Evolutionary conservation across 1,140 invertebrate genomes (phyloP).

Genomic region (Sarcophaga bullata): DNA sequence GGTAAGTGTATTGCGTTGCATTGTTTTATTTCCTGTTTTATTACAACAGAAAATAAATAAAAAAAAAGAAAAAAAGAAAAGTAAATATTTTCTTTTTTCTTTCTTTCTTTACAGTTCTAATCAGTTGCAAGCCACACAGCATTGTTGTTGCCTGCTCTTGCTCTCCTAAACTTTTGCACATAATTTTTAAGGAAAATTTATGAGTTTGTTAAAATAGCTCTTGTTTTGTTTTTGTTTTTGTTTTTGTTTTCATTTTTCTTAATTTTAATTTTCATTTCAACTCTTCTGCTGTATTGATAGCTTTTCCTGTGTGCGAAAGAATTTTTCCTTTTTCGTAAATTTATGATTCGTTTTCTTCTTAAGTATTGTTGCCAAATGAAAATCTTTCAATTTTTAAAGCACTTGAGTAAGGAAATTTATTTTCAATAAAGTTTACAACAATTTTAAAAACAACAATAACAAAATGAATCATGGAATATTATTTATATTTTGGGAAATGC

Average conservation of each 20-base stretch:
- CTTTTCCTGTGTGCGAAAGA: neutral
- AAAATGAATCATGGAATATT: no score
- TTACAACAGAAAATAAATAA: no score
- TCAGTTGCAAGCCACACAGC: neutral
- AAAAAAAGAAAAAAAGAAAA: neutral
- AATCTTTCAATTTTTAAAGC: neutral
- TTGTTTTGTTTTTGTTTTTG: neutral
- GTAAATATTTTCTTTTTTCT: neutral
- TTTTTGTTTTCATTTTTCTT: no score
- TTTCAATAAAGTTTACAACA: neutral
- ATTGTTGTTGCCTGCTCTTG: neutral
- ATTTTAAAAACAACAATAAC: no score
- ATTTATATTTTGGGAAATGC: no score
- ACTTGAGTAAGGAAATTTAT: neutral
- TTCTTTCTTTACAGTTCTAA: neutral
- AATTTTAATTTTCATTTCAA: neutral
- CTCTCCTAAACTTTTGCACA: neutral
- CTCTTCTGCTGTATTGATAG: neutral
- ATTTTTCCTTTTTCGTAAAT: neutral
- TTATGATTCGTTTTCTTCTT: neutral
- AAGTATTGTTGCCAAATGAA: neutral
- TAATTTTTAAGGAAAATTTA: conserved; percentile 11
- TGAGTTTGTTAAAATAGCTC: conserved; percentile 15
- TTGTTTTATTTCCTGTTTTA: conserved; percentile 16
- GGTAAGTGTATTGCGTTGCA: neutral